Conservation (phyloP, 2,797 vertebrate species). For the Fundulus diaphanus region DNA sequence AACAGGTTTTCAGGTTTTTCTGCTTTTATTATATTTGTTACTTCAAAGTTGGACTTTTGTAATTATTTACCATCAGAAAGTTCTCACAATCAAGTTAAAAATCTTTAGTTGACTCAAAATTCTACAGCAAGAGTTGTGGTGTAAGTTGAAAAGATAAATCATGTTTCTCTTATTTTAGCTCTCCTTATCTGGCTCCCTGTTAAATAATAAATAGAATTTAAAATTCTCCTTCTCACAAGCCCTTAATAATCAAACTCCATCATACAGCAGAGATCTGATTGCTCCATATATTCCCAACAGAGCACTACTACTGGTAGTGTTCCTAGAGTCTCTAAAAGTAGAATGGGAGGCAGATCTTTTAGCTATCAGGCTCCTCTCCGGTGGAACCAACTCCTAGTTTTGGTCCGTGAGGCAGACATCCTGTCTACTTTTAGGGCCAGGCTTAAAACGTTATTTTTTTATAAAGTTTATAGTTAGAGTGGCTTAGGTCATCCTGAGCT, state of each 20-base stretch:
- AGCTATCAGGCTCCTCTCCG: too few relatives aligned
- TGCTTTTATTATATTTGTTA: background rate
- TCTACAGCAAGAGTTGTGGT: background rate
- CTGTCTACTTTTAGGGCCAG: too few relatives aligned
- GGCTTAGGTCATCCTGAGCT: too few relatives aligned
- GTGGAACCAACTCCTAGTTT: too few relatives aligned
- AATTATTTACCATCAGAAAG: background rate
- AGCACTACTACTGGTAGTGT: too few relatives aligned
- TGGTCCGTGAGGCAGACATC: too few relatives aligned
- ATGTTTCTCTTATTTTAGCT: background rate
- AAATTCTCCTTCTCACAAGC: background rate
- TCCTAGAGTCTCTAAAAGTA: too few relatives aligned
- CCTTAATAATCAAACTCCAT: background rate
- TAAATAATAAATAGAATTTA: background rate
- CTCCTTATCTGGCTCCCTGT: background rate
- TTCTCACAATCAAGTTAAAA: background rate
- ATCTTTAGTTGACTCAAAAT: background rate
- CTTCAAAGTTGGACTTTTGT: background rate
- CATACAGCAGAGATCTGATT: too few relatives aligned
- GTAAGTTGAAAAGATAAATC: background rate
- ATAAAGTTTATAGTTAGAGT: too few relatives aligned
- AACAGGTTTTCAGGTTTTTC: background rate
- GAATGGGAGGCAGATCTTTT: too few relatives aligned
- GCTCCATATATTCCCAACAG: too few relatives aligned
- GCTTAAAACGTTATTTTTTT: too few relatives aligned